Base-by-base conservation (phyloP, 2,888 invertebrate species). In the Caenorhabditis sp. region DNA sequence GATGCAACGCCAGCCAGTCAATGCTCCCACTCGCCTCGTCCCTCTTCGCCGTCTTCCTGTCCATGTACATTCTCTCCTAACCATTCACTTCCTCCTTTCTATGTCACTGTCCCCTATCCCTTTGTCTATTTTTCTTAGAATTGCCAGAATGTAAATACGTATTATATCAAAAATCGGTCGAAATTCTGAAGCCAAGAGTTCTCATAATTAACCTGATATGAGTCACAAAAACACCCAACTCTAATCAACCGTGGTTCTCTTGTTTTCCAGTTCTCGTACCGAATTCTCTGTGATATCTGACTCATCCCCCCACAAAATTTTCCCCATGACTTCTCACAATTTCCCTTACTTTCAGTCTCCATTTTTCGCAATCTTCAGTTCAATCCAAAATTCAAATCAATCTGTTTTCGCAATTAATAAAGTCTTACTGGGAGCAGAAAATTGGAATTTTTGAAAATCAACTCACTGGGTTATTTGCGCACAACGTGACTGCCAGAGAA, bases 1-100 rank as follows among this genome's bases (percentile, higher is more conserved):
- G 79, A 64, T 80, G 79, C 51, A 80, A 80, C 72, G 28, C 79
- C 28, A 70, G 69, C 14, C 77, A 69, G 16, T 61, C 77, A 14
- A 41, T 70, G 38, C 51, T 77, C 19, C 70, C 77, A 19, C 59
- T 77, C 38, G 58, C 41, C 44, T 70, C 77, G 0, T 69, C 70
- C 5, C 41, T 77, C 10, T 24, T 77, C 38, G 77, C 70, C 22
- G 41, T 77, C 54, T 14, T 63, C 41, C 61, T 63, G 24, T 56
- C 77, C 51, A 44, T 56, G 26, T 70, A 70, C 63, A 26, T 77
- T n/a, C 35, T 70, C 59, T 77, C 77, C 63, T 77, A 70, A 68
- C 19, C 35, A 19, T 49, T 14, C 16, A 12, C 66, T 73, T 38
- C 61, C 35, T 14, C 64, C 31, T 31, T 2, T 4, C 31, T 66